phyloP scores from a whole-genome alignment of 2,888 invertebrate genomes.

The Coelinius sp. region DNA sequence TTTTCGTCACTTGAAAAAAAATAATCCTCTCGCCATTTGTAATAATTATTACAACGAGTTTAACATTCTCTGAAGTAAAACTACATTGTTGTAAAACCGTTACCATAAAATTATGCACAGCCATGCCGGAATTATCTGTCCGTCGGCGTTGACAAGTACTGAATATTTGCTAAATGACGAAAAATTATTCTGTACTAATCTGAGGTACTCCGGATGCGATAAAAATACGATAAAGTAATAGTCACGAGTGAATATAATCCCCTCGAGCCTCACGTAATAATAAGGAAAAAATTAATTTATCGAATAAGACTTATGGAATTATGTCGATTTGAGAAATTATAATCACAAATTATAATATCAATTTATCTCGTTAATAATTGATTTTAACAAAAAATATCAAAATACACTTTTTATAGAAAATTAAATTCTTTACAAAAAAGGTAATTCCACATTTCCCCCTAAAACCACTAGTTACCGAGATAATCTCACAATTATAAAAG shows the following conservation, averaged over 20 bases:
- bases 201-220: constrained; percentile 12
- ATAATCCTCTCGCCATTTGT: background rate
- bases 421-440: too few species aligned
- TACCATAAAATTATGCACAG: background rate
- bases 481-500: too few species aligned
- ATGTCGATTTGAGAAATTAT: background rate
- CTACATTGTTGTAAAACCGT: background rate
- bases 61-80: background rate
- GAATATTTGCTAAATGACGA: constrained; percentile 6
- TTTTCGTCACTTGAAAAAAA: background rate
- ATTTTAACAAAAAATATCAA: too few species aligned
- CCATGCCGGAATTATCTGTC: constrained; percentile 8
- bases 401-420: too few species aligned
- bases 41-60: background rate
- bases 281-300: background rate
- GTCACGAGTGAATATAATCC: background rate
- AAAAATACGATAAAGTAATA: constrained; percentile 9
- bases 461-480: too few species aligned
- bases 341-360: background rate
- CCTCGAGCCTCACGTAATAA: background rate
- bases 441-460: too few species aligned
- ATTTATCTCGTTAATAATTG: background rate
- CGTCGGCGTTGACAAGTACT: constrained; percentile 22
- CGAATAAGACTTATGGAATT: background rate
- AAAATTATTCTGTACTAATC: constrained; percentile 17